Evolutionary conservation across 1,140 invertebrate genomes (phyloP).

Genomic region (Drosophila santomea): DNA sequence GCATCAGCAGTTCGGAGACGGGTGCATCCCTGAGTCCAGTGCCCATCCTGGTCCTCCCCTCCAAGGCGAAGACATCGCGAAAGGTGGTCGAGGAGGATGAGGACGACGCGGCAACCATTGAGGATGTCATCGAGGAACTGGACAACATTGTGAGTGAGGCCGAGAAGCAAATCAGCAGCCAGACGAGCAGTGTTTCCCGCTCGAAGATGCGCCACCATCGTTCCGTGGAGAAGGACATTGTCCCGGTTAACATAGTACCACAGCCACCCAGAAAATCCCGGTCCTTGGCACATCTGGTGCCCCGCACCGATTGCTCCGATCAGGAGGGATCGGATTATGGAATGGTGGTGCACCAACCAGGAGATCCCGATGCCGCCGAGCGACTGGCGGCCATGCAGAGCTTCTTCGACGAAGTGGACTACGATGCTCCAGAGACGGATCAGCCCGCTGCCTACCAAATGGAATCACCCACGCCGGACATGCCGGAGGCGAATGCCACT

Average conservation of each 20-base stretch:
- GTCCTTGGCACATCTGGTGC: slow-evolving; percentile 86
- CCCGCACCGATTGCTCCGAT: slow-evolving; percentile 75
- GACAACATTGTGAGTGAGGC: slow-evolving; percentile 94
- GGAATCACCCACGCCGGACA: slow-evolving; percentile 65
- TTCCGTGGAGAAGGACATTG: slow-evolving; percentile 86
- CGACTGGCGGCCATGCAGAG: slow-evolving; percentile 70
- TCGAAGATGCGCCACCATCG: slow-evolving; percentile 28
- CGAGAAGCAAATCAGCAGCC: slow-evolving; percentile 87
- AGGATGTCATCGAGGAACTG: slow-evolving; percentile 94
- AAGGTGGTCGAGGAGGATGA: slow-evolving; percentile 36
- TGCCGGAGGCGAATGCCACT: slow-evolving; percentile 85
- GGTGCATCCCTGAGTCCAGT: slow-evolving; percentile 89
- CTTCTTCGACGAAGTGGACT: slow-evolving; percentile 84
- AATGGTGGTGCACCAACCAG: slow-evolving; percentile 65
- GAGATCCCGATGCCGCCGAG: slow-evolving; percentile 52
- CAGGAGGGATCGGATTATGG: slow-evolving; percentile 82
- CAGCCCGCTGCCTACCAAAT: slow-evolving; percentile 56
- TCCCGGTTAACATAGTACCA: slow-evolving; percentile 88
- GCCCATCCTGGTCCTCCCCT: slow-evolving; percentile 77
- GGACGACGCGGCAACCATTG: slow-evolving; percentile 93
- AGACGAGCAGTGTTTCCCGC: slow-evolving; percentile 68
- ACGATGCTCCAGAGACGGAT: slow-evolving; percentile 86
- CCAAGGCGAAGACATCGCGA: slow-evolving; percentile 67
- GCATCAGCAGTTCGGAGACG: slow-evolving; percentile 92
- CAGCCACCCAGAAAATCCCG: slow-evolving; percentile 87